Evolutionary conservation across 1,140 invertebrate genomes (phyloP).

Genomic region (Doryteuthis pealeii): DNA sequence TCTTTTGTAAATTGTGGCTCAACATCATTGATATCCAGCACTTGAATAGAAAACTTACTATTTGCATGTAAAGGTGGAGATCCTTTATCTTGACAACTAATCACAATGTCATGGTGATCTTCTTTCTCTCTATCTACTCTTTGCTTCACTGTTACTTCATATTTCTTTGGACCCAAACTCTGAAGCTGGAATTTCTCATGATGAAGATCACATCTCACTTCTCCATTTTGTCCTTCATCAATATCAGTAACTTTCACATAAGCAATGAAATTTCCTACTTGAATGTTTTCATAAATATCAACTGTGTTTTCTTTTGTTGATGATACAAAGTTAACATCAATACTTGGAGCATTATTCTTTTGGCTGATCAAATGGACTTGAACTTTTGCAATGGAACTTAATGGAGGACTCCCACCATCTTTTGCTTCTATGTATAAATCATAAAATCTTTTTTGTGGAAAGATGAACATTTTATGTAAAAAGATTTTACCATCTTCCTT

Average conservation of each 20-base stretch:
- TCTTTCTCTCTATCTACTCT: conserved; percentile 80
- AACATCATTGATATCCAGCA: conserved; percentile 95
- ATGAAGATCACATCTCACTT: conserved; percentile 69
- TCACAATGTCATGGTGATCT: conserved; percentile 82
- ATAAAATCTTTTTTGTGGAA: conserved; percentile 14
- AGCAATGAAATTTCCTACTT: conserved; percentile 84
- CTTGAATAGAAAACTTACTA: conserved; percentile 82
- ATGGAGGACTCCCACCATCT: conserved; percentile 47
- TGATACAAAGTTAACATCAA: conserved; percentile 76
- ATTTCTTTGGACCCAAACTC: conserved; percentile 26
- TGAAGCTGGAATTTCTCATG: conserved; percentile 25
- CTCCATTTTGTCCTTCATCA: conserved; percentile 87
- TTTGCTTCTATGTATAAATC: conserved; percentile 27
- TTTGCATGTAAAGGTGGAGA: conserved; percentile 78
- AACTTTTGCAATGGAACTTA: conserved; percentile 90
- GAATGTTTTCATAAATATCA: conserved; percentile 89
- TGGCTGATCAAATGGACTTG: conserved; percentile 87
- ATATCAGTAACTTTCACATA: conserved; percentile 88
- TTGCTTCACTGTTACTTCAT: conserved; percentile 65
- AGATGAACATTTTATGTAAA: conserved; percentile 21
- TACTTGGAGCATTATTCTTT: conserved; percentile 92
- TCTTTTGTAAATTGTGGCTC: conserved; percentile 81
- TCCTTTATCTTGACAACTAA: conserved; percentile 79
- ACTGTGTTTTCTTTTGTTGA: conserved; percentile 74
- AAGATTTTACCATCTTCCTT: conserved; percentile 18